Evolutionary conservation across 2,797 vertebrate species (phyloP), one percentile per base, ranked within the genome.

Genomic region (Nasua narica): DNA sequence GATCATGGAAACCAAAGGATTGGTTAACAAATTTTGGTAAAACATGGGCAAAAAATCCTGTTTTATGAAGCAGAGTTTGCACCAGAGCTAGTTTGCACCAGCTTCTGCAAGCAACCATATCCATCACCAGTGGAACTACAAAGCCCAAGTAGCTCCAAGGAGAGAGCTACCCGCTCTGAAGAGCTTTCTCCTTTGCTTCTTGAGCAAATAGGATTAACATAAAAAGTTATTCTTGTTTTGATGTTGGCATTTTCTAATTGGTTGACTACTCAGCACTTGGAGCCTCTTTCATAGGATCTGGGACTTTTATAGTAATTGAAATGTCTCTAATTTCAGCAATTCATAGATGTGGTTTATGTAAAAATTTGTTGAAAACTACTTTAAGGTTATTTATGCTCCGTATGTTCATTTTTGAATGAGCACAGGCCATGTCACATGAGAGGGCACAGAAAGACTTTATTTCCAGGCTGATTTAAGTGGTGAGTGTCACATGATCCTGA

Each of bases 361-460:
- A 94, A 85, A 94, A 86, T 87, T 83, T 86, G 25, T 60, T 74
- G 83, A 97, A 90, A 84, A 96, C 87, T 83, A 16, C 19, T 72
- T 97, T 1, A 35, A 1, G 78, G 94, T 96, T 91, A 46, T 90
- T 88, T 16, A 52, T n/a, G 48, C 32, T 87, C 92, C 48, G 37
- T 46, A 96, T 32, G 79, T n/a, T 12, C 48, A 76, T 88, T 69
- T 90, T 77, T 79, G 56, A 81, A 32, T 79, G 76, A 58, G 12
- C 56, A 72, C 46, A 46, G 78, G 48, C 0, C 0, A 11, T 4
- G 94, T 88, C 74, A 1, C 11, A 13, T 12, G 14, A 60, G 60
- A 29, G 8, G 32, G 56, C 7, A 77, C 21, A 84, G 5, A 87
- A 67, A 65, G 1, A 2, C 54, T 81, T 93, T 18, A 48, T 82